Conservation (phyloP, 2,888 invertebrate genomes). For the Amblyjoppa fuscipennis region DNA sequence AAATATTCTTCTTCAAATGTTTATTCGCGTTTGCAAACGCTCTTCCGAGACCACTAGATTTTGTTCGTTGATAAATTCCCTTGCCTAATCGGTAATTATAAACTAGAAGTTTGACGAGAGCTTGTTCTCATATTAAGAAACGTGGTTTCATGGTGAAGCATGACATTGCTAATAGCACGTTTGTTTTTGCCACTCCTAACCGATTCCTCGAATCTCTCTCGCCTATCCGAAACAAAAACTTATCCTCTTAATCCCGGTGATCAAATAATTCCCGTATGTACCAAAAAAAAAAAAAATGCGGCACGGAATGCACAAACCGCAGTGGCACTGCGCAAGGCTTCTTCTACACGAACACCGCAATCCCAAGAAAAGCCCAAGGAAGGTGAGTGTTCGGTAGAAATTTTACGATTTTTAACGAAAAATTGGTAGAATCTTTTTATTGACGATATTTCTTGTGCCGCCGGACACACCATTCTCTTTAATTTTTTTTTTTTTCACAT, state of each 20-base stretch:
- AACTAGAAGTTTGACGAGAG: constrained; percentile 43
- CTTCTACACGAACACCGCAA: constrained; percentile 82
- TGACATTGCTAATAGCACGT: constrained; percentile 84
- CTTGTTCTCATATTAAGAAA: constrained; percentile 49
- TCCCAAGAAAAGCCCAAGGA: constrained; percentile 84
- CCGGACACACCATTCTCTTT: constrained; percentile 38
- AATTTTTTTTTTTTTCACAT: constrained; percentile 10
- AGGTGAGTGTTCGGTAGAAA: constrained; percentile 82
- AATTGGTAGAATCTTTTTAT: constrained; percentile 22
- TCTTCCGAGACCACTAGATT: constrained; percentile 15
- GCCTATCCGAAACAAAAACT: constrained; percentile 40
- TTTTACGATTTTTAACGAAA: constrained; percentile 48
- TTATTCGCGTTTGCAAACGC: constrained; percentile 36
- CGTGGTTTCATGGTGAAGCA: constrained; percentile 76
- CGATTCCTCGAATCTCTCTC: constrained; percentile 39
- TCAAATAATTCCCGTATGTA: constrained; percentile 68
- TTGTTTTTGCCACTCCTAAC: constrained; percentile 80
- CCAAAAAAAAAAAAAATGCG: constrained; percentile 77
- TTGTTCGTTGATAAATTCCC: constrained; percentile 54
- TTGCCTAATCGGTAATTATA: constrained; percentile 44
- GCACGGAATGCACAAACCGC: constrained; percentile 84
- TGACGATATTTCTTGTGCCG: constrained; percentile 18
- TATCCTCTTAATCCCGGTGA: constrained; percentile 59
- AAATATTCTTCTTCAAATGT: constrained; percentile 60
- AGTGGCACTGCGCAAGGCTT: constrained; percentile 84